Evolutionary conservation across 2,797 vertebrate species (phyloP).

Genomic region (Microctenopoma steveboyesi): DNA sequence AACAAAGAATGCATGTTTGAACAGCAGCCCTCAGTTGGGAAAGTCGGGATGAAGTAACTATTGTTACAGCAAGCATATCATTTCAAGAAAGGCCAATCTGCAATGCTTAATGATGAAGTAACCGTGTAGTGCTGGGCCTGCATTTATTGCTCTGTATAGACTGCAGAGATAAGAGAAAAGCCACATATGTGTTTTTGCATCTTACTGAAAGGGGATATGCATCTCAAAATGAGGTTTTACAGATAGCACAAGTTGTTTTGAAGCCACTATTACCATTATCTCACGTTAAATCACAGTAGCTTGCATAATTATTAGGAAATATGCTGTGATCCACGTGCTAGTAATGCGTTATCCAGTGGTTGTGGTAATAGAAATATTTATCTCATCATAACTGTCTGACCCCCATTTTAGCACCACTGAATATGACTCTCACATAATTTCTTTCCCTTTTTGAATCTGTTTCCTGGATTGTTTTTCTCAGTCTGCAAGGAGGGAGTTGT

Average conservation of each 20-base stretch:
- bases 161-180: background rate
- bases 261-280: conserved; percentile 6
- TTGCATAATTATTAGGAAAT: background rate
- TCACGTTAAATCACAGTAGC: background rate
- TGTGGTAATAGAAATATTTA: background rate
- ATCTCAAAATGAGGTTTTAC: conserved; percentile 1
- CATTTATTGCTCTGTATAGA: background rate
- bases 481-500: background rate
- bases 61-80: conserved; percentile 14
- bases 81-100: background rate
- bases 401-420: background rate
- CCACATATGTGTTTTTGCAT: background rate
- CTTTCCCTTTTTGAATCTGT: background rate
- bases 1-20: conserved; percentile 44
- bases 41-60: conserved; percentile 20
- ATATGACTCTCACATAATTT: background rate
- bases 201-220: background rate
- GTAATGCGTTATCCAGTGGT: background rate
- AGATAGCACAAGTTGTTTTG: conserved; percentile 19
- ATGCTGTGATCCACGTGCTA: background rate
- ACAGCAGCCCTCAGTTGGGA: conserved; percentile 32
- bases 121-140: background rate
- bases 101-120: conserved; percentile 9
- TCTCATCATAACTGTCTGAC: background rate
- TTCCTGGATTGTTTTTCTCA: conserved; percentile 18